Conservation (phyloP, 1,140 invertebrate genomes). For the Apocrypta bakeri region DNA sequence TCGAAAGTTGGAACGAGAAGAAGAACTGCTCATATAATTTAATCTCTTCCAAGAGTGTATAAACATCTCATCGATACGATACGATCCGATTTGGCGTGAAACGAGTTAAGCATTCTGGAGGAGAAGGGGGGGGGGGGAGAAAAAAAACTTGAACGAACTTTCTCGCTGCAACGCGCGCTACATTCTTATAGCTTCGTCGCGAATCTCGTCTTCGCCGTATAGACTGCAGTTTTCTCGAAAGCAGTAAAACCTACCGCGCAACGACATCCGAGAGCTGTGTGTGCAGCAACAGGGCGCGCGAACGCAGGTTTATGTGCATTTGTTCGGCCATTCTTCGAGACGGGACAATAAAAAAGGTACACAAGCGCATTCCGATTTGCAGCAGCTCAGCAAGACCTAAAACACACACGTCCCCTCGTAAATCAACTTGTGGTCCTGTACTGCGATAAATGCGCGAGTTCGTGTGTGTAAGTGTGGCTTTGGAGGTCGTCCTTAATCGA, state of each 20-base stretch:
- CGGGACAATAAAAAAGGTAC: slow-evolving; percentile 9
- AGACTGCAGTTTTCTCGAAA: not conserved
- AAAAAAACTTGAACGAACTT: not conserved
- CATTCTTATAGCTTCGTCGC: not conserved
- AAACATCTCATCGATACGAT: not conserved
- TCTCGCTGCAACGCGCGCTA: not conserved
- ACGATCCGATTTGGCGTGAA: not conserved
- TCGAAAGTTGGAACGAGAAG: no score
- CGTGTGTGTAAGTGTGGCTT: not conserved
- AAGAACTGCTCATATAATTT: no score
- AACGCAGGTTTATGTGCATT: slow-evolving; percentile 5
- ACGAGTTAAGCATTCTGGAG: not conserved
- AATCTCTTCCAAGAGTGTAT: no score
- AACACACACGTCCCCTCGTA: not conserved
- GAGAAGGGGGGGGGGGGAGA: no score
- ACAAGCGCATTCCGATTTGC: not conserved
- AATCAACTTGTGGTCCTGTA: not conserved
- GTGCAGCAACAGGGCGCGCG: slow-evolving; percentile 23
- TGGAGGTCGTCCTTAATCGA: slow-evolving; percentile 24
- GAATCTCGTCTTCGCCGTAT: not conserved
- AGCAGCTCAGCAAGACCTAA: not conserved
- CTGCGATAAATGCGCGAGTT: not conserved
- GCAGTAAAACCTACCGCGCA: not conserved
- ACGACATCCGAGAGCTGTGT: not conserved
- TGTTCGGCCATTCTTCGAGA: slow-evolving; percentile 10